Conservation (phyloP, 2,888 invertebrate species). For the Drosophila fulvimacula region DNA sequence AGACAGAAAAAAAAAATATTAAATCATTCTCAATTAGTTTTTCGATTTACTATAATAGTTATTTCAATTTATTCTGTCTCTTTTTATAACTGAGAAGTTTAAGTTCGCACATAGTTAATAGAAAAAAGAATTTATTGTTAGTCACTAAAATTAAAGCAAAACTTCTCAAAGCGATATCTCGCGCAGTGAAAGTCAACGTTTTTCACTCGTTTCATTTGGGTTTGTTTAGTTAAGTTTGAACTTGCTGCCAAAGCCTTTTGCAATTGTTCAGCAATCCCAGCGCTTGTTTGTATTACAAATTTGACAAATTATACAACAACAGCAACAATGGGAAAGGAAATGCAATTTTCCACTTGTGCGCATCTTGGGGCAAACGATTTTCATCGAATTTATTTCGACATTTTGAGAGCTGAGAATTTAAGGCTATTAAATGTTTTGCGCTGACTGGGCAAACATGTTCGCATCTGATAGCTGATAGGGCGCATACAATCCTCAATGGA, state of each 20-base stretch:
- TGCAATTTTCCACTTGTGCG: slow-evolving; percentile 74
- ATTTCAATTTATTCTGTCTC: no score
- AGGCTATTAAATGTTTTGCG: slow-evolving; percentile 48
- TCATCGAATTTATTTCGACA: slow-evolving; percentile 37
- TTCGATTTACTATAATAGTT: no score
- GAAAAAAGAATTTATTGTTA: no score
- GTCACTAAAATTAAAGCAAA: no score
- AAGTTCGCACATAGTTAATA: no score
- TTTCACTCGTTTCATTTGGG: neutral
- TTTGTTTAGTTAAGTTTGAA: neutral
- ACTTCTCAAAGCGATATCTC: no score
- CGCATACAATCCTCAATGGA: neutral
- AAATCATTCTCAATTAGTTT: no score
- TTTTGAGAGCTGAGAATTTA: slow-evolving; percentile 28
- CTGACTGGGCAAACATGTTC: slow-evolving; percentile 43
- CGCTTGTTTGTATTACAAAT: slow-evolving; percentile 24
- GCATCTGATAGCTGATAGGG: slow-evolving; percentile 9
- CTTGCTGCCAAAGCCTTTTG: neutral
- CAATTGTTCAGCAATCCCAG: slow-evolving; percentile 5
- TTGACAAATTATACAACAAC: slow-evolving; percentile 35
- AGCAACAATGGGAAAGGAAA: slow-evolving; percentile 35
- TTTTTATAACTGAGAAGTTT: no score
- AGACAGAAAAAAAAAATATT: no score
- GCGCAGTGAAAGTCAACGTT: no score
- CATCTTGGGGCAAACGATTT: slow-evolving; percentile 38